phyloP scores from a whole-genome alignment of 2,888 invertebrate species.

The Xestia xanthographa region DNA sequence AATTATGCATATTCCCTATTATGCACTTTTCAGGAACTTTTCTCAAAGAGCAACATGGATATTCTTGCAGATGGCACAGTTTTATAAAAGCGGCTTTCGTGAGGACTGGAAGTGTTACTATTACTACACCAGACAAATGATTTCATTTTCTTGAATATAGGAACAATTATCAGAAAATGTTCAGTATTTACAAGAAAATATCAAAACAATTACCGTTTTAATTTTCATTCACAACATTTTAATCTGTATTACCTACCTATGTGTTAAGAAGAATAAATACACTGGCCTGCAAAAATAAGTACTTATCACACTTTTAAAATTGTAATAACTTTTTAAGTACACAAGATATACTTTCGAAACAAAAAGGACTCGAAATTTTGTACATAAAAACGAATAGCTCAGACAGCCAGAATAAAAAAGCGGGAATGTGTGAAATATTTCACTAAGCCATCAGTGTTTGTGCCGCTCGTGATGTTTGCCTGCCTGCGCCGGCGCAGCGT shows the following conservation, averaged over 20 bases:
- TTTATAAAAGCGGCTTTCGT: background rate
- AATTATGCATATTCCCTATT: too few relatives aligned
- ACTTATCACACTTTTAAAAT: too few relatives aligned
- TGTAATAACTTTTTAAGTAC: too few relatives aligned
- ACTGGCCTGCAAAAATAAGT: too few relatives aligned
- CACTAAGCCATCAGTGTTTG: constrained; percentile 46
- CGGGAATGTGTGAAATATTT: constrained; percentile 66
- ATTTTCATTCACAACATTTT: constrained; percentile 4
- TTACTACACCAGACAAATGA: background rate
- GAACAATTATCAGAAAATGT: background rate
- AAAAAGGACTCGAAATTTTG: too few relatives aligned
- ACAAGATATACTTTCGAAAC: too few relatives aligned
- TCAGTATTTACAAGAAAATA: background rate
- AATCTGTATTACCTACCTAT: background rate
- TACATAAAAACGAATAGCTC: too few relatives aligned
- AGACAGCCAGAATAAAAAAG: constrained; percentile 10
- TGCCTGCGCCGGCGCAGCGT: constrained; percentile 59
- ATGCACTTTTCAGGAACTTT: too few relatives aligned
- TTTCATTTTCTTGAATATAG: background rate
- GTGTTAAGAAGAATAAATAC: too few relatives aligned
- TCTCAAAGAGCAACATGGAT: too few relatives aligned
- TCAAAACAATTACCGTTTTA: background rate
- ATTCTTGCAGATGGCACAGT: background rate
- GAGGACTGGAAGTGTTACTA: background rate
- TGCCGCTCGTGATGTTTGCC: constrained; percentile 58